phyloP scores from a whole-genome alignment of 1,140 invertebrate genomes.

The Babylonia areolata region DNA sequence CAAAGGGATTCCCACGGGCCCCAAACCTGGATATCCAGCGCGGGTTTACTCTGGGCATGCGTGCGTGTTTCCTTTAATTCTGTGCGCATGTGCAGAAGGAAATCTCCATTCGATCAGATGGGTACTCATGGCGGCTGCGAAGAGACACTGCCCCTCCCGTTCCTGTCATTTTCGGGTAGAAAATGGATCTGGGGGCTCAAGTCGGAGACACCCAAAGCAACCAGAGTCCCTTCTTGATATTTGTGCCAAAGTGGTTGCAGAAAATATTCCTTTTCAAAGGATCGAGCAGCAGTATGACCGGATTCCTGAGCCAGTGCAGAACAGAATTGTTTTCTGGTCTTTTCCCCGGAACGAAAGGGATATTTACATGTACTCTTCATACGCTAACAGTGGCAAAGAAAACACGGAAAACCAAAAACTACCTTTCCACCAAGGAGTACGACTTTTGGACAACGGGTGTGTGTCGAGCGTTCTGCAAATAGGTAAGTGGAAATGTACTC shows the following conservation, averaged over 20 bases:
- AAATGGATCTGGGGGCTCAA: constrained; percentile 64
- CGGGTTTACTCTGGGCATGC: constrained; percentile 45
- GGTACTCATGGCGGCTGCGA: constrained; percentile 75
- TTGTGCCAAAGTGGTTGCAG: constrained; percentile 88
- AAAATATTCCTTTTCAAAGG: constrained; percentile 89
- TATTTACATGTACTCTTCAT: constrained; percentile 92
- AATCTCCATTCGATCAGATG: constrained; percentile 70
- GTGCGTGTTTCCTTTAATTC: constrained; percentile 49
- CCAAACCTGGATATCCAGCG: constrained; percentile 44
- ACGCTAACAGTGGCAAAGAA: constrained; percentile 79
- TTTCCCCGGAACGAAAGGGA: constrained; percentile 90
- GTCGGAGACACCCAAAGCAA: constrained; percentile 64
- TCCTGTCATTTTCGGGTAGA: constrained; percentile 57
- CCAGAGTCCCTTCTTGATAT: constrained; percentile 85
- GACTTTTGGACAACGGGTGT: constrained; percentile 86
- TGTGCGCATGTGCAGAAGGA: constrained; percentile 66
- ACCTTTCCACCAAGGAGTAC: constrained; percentile 89
- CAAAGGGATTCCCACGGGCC: constrained; percentile 60
- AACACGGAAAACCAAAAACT: constrained; percentile 84
- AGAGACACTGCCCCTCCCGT: constrained; percentile 74
- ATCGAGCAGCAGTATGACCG: constrained; percentile 91
- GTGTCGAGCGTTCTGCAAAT: constrained; percentile 91
- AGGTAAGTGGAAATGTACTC: constrained; percentile 81
- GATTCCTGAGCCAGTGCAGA: constrained; percentile 91
- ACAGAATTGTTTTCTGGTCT: constrained; percentile 91